Evolutionary conservation across 2,113 vertebrate species (phyloP).

Genomic region (Okapia johnstoni): DNA sequence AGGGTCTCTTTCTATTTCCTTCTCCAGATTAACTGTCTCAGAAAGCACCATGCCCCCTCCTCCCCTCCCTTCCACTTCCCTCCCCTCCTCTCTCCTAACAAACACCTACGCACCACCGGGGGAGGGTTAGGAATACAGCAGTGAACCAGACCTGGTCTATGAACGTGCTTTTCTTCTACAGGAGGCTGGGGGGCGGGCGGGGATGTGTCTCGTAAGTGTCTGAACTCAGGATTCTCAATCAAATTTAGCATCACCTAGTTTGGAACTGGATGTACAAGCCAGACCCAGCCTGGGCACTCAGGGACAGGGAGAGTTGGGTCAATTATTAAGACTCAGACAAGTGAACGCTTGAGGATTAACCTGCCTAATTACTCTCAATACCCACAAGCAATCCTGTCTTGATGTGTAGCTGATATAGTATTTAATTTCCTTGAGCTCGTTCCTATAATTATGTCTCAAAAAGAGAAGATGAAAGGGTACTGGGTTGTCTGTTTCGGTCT

Average conservation of each 20-base stretch:
- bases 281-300: not conserved
- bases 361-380: not conserved
- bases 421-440: not conserved
- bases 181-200: not conserved
- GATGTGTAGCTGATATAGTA: not conserved
- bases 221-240: not conserved
- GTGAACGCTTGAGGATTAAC: not conserved
- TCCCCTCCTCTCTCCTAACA: not conserved
- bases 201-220: accelerated
- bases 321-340: not conserved
- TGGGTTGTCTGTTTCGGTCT: accelerated
- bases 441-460: not conserved
- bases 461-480: not conserved
- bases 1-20: not conserved
- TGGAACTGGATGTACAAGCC: not conserved
- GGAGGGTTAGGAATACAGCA: no score
- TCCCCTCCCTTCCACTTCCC: not conserved
- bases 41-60: accelerated
- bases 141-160: not conserved
- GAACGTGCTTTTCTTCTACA: not conserved
- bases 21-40: not conserved
- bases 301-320: not conserved
- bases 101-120: not conserved
- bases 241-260: not conserved
- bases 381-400: not conserved